Base-by-base conservation (phyloP, 2,113 vertebrate genomes). In the Prunella himalayana region DNA sequence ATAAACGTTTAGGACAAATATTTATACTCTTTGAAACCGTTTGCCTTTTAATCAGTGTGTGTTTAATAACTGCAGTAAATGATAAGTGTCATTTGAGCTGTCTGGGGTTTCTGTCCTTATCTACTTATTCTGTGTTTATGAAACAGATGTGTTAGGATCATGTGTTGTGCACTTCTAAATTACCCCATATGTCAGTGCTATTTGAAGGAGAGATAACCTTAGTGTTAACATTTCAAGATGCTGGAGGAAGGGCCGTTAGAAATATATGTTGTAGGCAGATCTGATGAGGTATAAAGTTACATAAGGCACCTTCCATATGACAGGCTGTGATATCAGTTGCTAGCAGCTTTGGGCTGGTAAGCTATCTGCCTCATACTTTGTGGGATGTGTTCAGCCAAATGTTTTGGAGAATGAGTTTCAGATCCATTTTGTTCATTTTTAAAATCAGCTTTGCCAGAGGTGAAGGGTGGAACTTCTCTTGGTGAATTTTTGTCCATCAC, bases 191-290 rank as follows among this genome's bases (percentile, higher is more conserved):
- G 78, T 69, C 66, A 94, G 37, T 90, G 78, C 75, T 94, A 41
- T 89, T 94, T 87, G 75, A 79, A 90, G 79, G 42, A 85, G 54
- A 82, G 79, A 73, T 49, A 94, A 91, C 93, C 93, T 86, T 21
- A 82, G 51, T 65, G 64, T 17, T 96, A 92, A 82, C 82, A 78
- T 97, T 96, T 95, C 0, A 2, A 92, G 76, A 81, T 0, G 9
- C 79, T 93, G 88, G 85, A 91, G 73, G 82, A 81, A 80, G 59
- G 39, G 51, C 60, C 0, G 8, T 90, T 95, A 86, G 85, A 92
- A 95, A 73, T 96, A 23, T 13, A 70, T 64, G 82, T 90, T 85
- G 95, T 88, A 88, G 93, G 94, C 90, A 96, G 92, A 88, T 73
- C 85, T 90, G 87, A 73, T 82, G 94, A 94, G 85, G 87, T 94